Evolutionary conservation across 2,888 invertebrate species (phyloP), one percentile per base, ranked within the genome.

Genomic region (Thecophora atra): DNA sequence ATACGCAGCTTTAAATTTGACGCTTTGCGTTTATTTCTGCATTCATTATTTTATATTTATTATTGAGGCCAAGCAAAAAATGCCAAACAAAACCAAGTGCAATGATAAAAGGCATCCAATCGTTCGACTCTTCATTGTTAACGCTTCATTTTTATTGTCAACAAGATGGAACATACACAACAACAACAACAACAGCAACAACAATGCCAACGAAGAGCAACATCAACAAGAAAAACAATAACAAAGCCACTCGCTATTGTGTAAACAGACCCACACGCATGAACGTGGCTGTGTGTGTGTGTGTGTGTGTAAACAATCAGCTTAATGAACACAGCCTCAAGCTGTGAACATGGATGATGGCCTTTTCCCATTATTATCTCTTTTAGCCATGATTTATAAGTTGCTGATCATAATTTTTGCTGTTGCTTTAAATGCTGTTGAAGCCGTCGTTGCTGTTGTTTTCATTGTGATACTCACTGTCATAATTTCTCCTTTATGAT

Each of bases 391-490:
- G 66, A 66, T 66, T 66, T 66, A 66, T 66, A 54, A 66, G 52
- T 66, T 66, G 66, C 66, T 66, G 66, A 66, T 54, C 66, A 66
- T 66, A 66, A 66, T 54, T 66, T 66, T 66, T 66, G 54, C 54
- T 54, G 30, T 54, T 54, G 65, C 51, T 66, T 63, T 63, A 42
- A 63, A 1, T 37, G 37, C 37, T 37, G 37, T 11, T 37, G 7
- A 37, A 8, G 37, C 11, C 11, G 37, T 37, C 37, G 66, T 30
- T 15, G 19, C 26, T 51, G 51, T 65, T 66, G 66, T 30, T 66
- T 51, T 62, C 1, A 19, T 13, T 62, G 63, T 30, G n/a, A 37
- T 37, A 8, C 11, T 37, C 37, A 11, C 37, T 2, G 37, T 37
- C 37, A 37, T 37, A 8, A 37, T 37, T 37, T 37, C 11, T 37